phyloP scores from a whole-genome alignment of 2,113 vertebrate genomes.

The Laticauda colubrina region DNA sequence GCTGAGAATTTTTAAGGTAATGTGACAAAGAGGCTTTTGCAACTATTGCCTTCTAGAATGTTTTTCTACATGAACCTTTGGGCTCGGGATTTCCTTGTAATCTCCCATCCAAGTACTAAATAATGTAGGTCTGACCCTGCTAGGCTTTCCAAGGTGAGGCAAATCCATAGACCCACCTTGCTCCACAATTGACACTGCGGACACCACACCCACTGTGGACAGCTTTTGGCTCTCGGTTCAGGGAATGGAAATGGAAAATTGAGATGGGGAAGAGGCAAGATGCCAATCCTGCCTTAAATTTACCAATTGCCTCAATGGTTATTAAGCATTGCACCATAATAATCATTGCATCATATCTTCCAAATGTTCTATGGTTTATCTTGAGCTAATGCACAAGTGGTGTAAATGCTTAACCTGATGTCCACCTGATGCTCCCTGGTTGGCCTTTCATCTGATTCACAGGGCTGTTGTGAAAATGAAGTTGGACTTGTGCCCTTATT shows the following conservation, averaged over 20 bases:
- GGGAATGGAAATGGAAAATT: not conserved
- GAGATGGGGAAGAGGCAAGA: not conserved
- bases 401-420: not conserved
- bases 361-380: not conserved
- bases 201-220: not conserved
- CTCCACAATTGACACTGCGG: not conserved
- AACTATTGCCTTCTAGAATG: not conserved
- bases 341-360: too few species aligned
- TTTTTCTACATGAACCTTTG: not conserved
- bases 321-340: not conserved
- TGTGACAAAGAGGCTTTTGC: not conserved
- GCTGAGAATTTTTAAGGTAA: not conserved
- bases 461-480: not conserved
- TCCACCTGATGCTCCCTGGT: not conserved
- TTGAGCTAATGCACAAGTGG: not conserved
- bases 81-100: not conserved
- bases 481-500: not conserved
- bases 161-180: not conserved
- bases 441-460: not conserved
- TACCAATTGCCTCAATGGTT: not conserved
- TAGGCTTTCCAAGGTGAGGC: not conserved
- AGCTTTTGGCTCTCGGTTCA: accelerated
- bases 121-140: not conserved
- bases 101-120: not conserved
- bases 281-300: not conserved